Evolutionary conservation across 2,888 invertebrate genomes (phyloP), one percentile per base, ranked within the genome.

Genomic region (Watsonalla binaria): DNA sequence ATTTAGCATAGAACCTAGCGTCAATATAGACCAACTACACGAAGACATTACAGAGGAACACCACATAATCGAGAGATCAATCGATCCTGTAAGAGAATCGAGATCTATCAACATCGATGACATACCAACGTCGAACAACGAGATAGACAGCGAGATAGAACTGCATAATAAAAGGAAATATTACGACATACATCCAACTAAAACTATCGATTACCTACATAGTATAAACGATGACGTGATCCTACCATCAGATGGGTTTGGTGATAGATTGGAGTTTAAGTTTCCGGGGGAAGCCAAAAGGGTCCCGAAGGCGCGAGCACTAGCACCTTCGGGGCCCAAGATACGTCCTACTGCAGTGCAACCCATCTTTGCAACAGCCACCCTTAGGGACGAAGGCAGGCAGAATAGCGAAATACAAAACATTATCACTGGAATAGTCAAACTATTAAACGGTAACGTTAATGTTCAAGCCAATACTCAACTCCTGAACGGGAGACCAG

Each of bases 341-440:
- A 87, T 92, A 80, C 84, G 82, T 72, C 82, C 86, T 81, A 84
- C 85, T 90, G 88, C 84, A 84, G 88, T 89, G 86, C 86, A 86
- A 72, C 90, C 86, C 76, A 90, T 81, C 68, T 92, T 91, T 89
- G 92, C 92, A 75, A 91, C 92, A 72, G 86, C 74, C 58, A 85
- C 79, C 82, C 89, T 69, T 88, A 91, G 76, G 45, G 86, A 90
- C 11, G 83, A 85, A 15, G 84, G 84, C 0, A 68, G 90, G 54
- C 91, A 91, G 62, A 89, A 90, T 49, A 82, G 86, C 0, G 97
- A 97, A 74, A 96, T 97, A 55, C 96, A 97, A 78, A 97, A 97
- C 70, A 97, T 97, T 37, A 96, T 97, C 42, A 96, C 96, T 2
- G 97, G 97, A 7, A 95, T 97, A 51, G 97, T 97, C 0, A 97